Evolutionary conservation across 2,797 vertebrate species (phyloP), one percentile per base, ranked within the genome.

Genomic region (Lutjanus campechanus): DNA sequence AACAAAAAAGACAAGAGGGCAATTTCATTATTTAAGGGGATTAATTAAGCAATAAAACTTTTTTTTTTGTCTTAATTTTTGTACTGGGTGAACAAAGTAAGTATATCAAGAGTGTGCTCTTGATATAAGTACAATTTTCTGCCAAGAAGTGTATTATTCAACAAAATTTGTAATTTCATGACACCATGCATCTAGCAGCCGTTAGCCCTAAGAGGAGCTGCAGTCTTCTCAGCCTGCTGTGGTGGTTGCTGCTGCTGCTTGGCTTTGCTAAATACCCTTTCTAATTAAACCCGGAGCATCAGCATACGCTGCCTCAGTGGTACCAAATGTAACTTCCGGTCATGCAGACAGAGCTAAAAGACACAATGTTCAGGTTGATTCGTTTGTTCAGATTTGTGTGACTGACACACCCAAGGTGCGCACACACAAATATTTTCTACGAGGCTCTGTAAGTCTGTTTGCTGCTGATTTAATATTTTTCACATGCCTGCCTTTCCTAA

Each of bases 401-500:
- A 56, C 58, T 41, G 20, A 49, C 50, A 53, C n/a, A 41, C 43
- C 11, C 44, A 58, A 19, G 5, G 41, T 41, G 46, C 25, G 36
- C 58, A 67, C 59, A 67, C 59, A 61, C 49, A 50, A 41, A 22
- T 20, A 41, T 36, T 36, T 41, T 25, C 16, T 13, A 20, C 29
- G n/a, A 66, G 7, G 12, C 11, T 66, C 11, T 69, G 55, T 55
- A 62, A 59, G 17, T 65, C 0, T 43, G 36, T 66, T 66, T 76
- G 55, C 60, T 17, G 11, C 62, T 20, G 49, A 75, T 72, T 84
- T 61, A 53, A 47, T 80, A 47, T 67, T 68, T 67, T 40, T 64
- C 61, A 68, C 73, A 66, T 72, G n/a, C 60, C 40, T 79, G 75
- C 69, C 47, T 76, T 62, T 70, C 36, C 29, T 73, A 79, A 87